These are phyloP conservation scores for Ptiloglossa arizonensis DNA, from an alignment of 1,140 invertebrate genomes.

Conservation along the genomic window DNA sequence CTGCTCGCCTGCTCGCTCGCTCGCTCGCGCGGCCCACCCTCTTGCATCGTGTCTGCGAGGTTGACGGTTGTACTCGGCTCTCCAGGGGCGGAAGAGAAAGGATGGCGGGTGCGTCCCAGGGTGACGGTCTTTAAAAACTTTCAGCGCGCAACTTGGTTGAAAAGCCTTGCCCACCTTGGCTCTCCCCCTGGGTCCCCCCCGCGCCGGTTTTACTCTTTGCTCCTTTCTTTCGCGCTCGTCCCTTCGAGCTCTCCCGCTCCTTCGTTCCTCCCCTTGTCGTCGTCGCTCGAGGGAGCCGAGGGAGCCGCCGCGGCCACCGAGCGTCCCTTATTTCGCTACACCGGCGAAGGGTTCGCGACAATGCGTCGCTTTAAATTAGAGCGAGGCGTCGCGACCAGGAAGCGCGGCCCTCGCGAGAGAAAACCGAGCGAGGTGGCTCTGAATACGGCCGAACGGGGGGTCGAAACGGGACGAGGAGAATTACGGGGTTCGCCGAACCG, in stretches of 20 bases:
- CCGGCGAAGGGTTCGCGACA: slow-evolving; percentile 61
- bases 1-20: too few relatives aligned
- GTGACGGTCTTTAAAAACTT: slow-evolving; percentile 76
- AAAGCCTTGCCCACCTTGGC: slow-evolving; percentile 62
- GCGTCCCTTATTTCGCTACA: slow-evolving; percentile 42
- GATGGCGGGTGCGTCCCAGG: slow-evolving; percentile 47
- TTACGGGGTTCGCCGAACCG: slow-evolving; percentile 40
- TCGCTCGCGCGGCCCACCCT: background rate
- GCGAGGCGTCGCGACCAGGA: slow-evolving; percentile 42
- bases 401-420: slow-evolving; percentile 5
- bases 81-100: slow-evolving; percentile 11
- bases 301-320: background rate
- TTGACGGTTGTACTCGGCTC: slow-evolving; percentile 18
- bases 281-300: background rate
- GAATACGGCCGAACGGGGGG: background rate
- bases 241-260: too few relatives aligned
- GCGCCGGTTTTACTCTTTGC: background rate
- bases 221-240: slow-evolving; percentile 11
- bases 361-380: slow-evolving; percentile 72
- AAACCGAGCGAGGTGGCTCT: background rate
- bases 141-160: slow-evolving; percentile 72
- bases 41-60: background rate
- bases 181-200: background rate
- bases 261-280: background rate
- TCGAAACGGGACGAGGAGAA: slow-evolving; percentile 40